phyloP scores from a whole-genome alignment of 2,888 invertebrate genomes.

The Cosmorhoe ocellata region DNA sequence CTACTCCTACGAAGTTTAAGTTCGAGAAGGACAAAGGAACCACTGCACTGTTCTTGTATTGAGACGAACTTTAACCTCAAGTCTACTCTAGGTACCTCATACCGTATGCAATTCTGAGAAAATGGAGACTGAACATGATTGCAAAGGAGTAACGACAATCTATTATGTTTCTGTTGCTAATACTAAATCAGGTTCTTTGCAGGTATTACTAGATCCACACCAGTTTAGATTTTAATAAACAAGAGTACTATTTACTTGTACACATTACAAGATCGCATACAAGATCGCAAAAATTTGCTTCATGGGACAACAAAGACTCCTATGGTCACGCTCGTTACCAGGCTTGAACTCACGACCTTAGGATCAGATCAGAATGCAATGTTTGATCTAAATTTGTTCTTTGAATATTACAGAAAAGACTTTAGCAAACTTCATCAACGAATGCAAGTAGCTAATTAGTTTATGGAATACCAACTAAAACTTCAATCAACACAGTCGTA shows the following conservation, averaged over 20 bases:
- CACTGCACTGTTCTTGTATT: slow-evolving; percentile 43
- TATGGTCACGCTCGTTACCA: slow-evolving; percentile 4
- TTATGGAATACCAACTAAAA: slow-evolving; percentile 9
- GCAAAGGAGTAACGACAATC: background rate
- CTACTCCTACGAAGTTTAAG: no score
- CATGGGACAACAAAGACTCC: no score
- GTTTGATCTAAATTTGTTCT: no score
- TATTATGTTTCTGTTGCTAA: background rate
- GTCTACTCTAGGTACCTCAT: slow-evolving; percentile 14
- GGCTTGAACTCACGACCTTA: slow-evolving; percentile 14
- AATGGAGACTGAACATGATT: slow-evolving; percentile 2
- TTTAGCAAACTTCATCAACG: no score
- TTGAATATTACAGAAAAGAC: no score
- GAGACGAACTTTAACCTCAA: slow-evolving; percentile 51
- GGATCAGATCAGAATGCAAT: slow-evolving; percentile 16
- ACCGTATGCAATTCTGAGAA: slow-evolving; percentile 9
- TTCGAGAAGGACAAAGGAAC: slow-evolving; percentile 49
- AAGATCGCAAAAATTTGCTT: no score
- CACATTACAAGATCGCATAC: no score
- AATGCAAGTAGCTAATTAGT: no score
- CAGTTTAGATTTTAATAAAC: no score
- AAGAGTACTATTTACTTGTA: no score
- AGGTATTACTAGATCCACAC: no score
- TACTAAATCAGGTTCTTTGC: background rate
- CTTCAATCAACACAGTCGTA: slow-evolving; percentile 33